Conservation (phyloP, 2,113 vertebrate genomes). For the Porphyrio hochstetteri region DNA sequence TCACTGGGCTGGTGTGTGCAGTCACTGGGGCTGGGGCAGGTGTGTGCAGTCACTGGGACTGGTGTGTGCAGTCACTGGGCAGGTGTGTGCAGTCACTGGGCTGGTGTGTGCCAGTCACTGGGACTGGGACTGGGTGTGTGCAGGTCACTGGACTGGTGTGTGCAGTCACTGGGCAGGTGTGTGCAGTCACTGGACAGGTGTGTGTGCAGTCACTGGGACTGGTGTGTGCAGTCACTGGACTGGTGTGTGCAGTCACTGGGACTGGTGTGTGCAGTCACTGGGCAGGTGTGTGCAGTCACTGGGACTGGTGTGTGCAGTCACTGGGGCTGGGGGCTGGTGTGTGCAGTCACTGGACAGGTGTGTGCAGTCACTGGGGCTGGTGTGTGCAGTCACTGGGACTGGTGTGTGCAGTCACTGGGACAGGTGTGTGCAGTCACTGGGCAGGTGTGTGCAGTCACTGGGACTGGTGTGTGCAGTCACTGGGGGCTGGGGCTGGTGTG, state of each 20-base stretch:
- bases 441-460: too few species aligned
- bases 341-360: background rate
- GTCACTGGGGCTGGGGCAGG: background rate
- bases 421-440: background rate
- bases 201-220: background rate
- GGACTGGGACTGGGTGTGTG: background rate
- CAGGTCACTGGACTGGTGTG: background rate
- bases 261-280: background rate
- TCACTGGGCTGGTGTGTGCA: background rate
- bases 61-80: background rate
- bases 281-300: too few species aligned
- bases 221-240: background rate
- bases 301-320: background rate
- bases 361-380: background rate
- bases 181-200: too few species aligned
- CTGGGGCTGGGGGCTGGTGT: background rate
- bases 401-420: background rate
- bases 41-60: background rate
- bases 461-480: background rate
- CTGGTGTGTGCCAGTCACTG: background rate
- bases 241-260: too few species aligned
- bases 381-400: background rate
- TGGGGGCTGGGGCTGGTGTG: background rate
- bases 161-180: too few species aligned
- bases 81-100: background rate